These are phyloP conservation scores for Ameiurus melas DNA, from an alignment of 2,113 vertebrate species.

Conservation along the genomic window DNA sequence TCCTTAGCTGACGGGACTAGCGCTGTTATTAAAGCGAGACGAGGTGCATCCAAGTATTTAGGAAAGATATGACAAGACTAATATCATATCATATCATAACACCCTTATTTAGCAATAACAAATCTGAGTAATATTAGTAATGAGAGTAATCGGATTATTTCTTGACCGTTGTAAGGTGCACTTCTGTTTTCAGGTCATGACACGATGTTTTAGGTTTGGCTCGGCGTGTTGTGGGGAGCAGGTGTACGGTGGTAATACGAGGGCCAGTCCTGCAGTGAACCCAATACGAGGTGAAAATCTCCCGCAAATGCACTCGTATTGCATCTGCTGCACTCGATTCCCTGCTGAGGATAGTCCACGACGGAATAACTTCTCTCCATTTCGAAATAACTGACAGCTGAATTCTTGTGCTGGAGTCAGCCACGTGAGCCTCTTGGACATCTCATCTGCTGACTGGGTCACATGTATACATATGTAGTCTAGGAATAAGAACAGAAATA, in stretches of 20 bases:
- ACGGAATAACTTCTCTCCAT: neutral
- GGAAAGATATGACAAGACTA: neutral
- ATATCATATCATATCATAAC: neutral
- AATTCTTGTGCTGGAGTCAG: neutral
- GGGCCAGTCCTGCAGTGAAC: conserved; percentile 29
- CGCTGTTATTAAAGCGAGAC: neutral
- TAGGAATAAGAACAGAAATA: neutral
- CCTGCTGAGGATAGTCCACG: neutral
- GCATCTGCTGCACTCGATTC: neutral
- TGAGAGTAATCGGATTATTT: neutral
- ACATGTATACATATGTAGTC: neutral
- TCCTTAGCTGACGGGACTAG: neutral
- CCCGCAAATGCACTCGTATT: neutral
- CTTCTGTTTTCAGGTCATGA: neutral
- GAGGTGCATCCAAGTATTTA: neutral
- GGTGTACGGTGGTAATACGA: conserved; percentile 2
- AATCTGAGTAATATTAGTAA: neutral
- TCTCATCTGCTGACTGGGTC: too few relatives aligned
- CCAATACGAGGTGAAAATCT: conserved; percentile 5
- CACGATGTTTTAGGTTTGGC: neutral
- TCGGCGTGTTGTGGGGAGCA: neutral
- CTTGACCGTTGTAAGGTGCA: too few relatives aligned
- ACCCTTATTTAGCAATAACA: neutral
- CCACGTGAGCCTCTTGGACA: neutral
- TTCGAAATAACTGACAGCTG: neutral